These are phyloP conservation scores for Xylota segnis DNA, from an alignment of 2,888 invertebrate genomes.

Conservation along the genomic window DNA sequence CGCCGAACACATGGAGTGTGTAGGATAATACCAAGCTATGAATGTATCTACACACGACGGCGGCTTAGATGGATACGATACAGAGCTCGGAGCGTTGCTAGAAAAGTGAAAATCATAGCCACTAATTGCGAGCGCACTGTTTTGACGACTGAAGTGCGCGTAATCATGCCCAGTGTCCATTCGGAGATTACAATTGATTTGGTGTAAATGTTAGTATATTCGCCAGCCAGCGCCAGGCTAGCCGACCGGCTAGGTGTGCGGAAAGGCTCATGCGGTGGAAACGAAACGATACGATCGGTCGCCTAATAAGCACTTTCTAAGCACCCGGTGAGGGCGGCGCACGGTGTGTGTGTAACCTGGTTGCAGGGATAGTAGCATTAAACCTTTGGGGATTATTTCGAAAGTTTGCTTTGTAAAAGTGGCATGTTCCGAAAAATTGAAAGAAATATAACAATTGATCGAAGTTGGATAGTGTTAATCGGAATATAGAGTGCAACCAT, in stretches of 20 bases:
- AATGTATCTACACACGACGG: not conserved
- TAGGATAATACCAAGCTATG: conserved; percentile 30
- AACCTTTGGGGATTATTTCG: conserved; percentile 49
- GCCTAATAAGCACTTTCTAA: conserved; percentile 64
- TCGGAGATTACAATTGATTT: conserved; percentile 46
- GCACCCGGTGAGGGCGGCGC: conserved; percentile 42
- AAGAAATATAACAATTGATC: conserved; percentile 48
- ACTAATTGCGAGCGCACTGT: conserved; percentile 59
- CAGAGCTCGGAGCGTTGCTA: not conserved
- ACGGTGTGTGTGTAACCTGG: conserved; percentile 12
- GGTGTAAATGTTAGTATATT: conserved; percentile 40
- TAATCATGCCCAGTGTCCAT: conserved; percentile 58
- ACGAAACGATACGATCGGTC: conserved; percentile 54
- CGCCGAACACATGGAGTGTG: conserved; percentile 31
- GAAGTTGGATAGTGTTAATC: conserved; percentile 20
- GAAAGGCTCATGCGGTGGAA: conserved; percentile 8
- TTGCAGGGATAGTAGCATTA: conserved; percentile 22
- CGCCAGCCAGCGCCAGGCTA: not conserved
- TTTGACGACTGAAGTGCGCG: conserved; percentile 60
- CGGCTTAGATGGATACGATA: conserved; percentile 5
- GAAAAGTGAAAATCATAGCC: conserved; percentile 67
- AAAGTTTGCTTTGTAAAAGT: conserved; percentile 30
- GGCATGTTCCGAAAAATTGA: conserved; percentile 2
- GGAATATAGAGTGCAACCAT: conserved; percentile 30
- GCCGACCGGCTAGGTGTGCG: not conserved